Percentiles rank a stretch among this genome's conserved stretches.
These are phyloP conservation scores for Caenorhabditis angaria DNA, from an alignment of 2,888 invertebrate genomes.

Conservation along the genomic window DNA sequence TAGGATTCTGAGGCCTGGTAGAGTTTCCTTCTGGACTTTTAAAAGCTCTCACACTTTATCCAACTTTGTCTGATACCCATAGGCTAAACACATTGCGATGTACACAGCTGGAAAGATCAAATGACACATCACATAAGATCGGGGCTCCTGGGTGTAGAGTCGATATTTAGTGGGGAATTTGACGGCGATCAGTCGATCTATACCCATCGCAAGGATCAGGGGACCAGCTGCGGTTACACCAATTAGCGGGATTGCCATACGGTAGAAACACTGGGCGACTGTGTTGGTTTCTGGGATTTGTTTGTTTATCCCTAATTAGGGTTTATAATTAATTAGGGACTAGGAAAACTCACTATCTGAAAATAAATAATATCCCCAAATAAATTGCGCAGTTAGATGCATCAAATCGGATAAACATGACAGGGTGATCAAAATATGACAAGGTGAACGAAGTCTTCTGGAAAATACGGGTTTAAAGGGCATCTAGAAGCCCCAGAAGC, in stretches of 20 bases:
- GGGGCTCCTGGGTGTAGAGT: conserved; percentile 35
- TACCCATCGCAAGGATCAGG: conserved; percentile 41
- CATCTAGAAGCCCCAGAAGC: no score
- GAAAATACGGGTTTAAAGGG: no score
- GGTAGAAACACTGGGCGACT: conserved; percentile 40
- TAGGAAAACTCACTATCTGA: not conserved
- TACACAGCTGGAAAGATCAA: conserved; percentile 31
- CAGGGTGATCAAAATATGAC: conserved; percentile 40
- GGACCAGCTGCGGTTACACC: conserved; percentile 44
- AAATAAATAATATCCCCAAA: not conserved
- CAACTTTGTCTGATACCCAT: conserved; percentile 29
- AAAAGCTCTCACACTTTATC: no score
- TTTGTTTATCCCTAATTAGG: no score
- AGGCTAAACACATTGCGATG: conserved; percentile 17
- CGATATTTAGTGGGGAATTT: conserved; percentile 47
- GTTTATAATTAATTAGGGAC: not conserved
- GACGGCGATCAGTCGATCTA: conserved; percentile 49
- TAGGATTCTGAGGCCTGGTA: no score
- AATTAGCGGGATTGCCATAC: conserved; percentile 32
- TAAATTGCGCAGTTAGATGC: conserved; percentile 44
- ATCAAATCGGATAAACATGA: conserved; percentile 42
- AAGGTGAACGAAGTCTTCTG: conserved; percentile 43
- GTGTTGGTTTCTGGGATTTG: conserved; percentile 32
- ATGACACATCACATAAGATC: conserved; percentile 29
- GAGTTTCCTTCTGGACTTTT: no score